Evolutionary conservation across 1,140 invertebrate species (phyloP).

Genomic region (Zaprionus africanus): DNA sequence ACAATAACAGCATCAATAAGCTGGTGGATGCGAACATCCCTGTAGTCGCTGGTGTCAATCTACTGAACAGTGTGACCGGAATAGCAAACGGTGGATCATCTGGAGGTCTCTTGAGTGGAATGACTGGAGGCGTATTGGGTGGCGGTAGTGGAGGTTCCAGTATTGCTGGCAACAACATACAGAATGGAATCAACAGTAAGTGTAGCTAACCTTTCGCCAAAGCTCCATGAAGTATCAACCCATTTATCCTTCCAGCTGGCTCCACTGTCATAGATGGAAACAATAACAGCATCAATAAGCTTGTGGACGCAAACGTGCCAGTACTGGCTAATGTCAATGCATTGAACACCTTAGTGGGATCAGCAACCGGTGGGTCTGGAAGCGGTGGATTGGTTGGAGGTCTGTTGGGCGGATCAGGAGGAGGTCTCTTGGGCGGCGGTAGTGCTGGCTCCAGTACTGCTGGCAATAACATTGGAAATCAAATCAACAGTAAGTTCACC

Average conservation of each 20-base stretch:
- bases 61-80: background rate
- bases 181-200: background rate
- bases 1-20: background rate
- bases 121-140: background rate
- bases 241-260: background rate
- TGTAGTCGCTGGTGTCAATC: background rate
- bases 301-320: background rate
- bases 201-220: background rate
- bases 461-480: too few species aligned
- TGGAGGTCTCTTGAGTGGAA: background rate
- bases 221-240: fast-evolving
- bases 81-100: background rate
- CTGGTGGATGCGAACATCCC: background rate
- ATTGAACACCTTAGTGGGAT: background rate
- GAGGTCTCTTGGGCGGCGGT: conserved; percentile 23
- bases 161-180: background rate
- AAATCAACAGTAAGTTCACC: too few species aligned
- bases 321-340: background rate
- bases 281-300: background rate
- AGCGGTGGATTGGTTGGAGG: background rate
- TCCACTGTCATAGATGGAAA: background rate
- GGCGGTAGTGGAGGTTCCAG: background rate
- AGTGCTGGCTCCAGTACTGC: background rate
- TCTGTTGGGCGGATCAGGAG: background rate
- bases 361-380: background rate